Evolutionary conservation across 2,888 invertebrate genomes (phyloP).

Genomic region (Hydraecia micacea): DNA sequence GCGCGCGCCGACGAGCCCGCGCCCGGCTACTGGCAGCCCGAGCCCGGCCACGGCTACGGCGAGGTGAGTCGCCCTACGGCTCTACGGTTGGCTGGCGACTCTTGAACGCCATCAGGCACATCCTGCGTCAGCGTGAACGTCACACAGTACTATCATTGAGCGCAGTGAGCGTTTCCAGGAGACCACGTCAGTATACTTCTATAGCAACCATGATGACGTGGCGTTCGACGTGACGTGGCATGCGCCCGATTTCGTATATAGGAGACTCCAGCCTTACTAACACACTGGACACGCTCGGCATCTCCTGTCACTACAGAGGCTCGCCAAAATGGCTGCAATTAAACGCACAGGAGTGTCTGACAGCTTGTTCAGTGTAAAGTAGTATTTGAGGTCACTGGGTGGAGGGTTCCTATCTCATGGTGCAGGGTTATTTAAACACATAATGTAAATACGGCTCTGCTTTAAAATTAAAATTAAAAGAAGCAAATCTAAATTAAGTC

Average conservation of each 20-base stretch:
- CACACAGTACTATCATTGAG: neutral
- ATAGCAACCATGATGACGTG: neutral
- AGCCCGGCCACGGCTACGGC: constrained; percentile 67
- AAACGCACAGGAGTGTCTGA: neutral
- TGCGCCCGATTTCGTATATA: neutral
- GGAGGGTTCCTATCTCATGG: constrained; percentile 18
- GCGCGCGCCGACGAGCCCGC: constrained; percentile 62
- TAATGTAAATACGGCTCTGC: neutral
- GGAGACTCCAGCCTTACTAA: neutral
- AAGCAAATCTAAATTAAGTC: constrained; percentile 13
- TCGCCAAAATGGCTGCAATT: neutral
- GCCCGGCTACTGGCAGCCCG: constrained; percentile 72
- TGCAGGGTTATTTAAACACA: neutral
- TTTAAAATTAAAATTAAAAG: constrained; percentile 7
- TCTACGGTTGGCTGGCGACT: neutral
- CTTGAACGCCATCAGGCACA: neutral
- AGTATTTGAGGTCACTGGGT: constrained; percentile 31
- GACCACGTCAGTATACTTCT: neutral
- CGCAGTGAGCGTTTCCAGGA: neutral
- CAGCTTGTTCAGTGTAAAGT: constrained; percentile 1
- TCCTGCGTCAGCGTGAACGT: neutral
- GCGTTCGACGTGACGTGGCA: neutral
- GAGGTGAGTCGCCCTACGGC: constrained; percentile 73
- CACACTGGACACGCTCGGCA: constrained; percentile 5
- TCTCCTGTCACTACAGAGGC: neutral